Base-by-base conservation (phyloP, 2,113 vertebrate genomes). In the Hydropotes inermis region DNA sequence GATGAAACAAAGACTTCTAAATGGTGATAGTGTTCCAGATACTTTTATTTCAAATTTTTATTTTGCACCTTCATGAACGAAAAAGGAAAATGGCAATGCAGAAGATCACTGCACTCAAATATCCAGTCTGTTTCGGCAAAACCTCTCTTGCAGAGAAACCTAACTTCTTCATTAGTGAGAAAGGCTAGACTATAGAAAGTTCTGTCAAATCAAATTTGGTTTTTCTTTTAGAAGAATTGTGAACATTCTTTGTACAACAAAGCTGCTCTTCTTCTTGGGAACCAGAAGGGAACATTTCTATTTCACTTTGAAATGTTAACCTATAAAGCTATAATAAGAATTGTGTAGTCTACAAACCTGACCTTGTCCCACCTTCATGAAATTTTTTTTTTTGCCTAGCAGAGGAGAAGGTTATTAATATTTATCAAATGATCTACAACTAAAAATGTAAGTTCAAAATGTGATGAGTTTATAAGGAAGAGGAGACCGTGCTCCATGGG, bases 151-250 rank as follows among this genome's bases (percentile, higher is more conserved):
- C 39, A 39, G 67, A 89, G 58, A 81, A 94, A 82, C 21, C 67
- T 79, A 87, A 64, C 19, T 82, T 61, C 21, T 82, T 61, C 21
- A 39, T 14, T 57, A 60, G 55, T 6, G 8, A 89, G 43, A 58
- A 91, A 91, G 21, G 33, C 30, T 47, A 47, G 83, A 36, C 47
- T 23, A n/a, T 3, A 60, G 50, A 79, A 61, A 76, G 25, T 83
- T 87, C 87, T 79, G 2, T 84, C 45, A 33, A 81, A 88, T 23
- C 52, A 95, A 74, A 33, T 87, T 17, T 84, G 57, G 47, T 86
- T 85, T 92, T 89, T 91, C 54, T 92, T 79, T 95, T 58, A 50
- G 89, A 95, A 81, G 52, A 15, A 28, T 47, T 96, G 84, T 47
- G 58, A 95, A 70, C 27, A 64, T 81, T 79, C 52, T 64, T 87